A percentile compares a stretch with the other conserved stretches of the same genome.
phyloP scores from a whole-genome alignment of 1,140 invertebrate species.

The Brachionus rotundiformis region DNA sequence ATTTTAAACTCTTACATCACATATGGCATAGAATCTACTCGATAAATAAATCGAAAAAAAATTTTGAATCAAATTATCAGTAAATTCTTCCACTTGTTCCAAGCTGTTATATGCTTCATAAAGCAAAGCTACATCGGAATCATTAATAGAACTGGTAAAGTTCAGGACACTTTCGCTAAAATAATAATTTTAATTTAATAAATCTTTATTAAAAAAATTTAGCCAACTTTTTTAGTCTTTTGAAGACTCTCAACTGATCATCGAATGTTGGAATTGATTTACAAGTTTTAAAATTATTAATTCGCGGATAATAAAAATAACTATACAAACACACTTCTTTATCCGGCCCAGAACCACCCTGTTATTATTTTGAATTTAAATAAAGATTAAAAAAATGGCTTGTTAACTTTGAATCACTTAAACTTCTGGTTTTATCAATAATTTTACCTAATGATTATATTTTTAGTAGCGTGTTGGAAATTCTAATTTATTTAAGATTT shows the following conservation, averaged over 20 bases:
- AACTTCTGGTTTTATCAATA: too few species aligned
- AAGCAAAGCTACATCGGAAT: neutral
- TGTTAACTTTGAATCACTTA: too few species aligned
- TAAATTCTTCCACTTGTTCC: neutral
- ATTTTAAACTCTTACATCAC: conserved; percentile 12
- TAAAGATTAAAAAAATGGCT: too few species aligned
- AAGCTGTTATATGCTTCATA: conserved; percentile 23
- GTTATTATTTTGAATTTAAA: neutral
- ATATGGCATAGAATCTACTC: conserved; percentile 5
- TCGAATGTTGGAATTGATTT: conserved; percentile 38
- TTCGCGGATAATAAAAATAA: conserved; percentile 47
- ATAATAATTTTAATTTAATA: neutral
- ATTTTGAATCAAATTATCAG: neutral
- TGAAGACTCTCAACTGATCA: conserved; percentile 26
- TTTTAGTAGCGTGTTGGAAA: too few species aligned
- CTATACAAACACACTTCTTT: conserved; percentile 21
- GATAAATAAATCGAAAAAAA: conserved; percentile 23
- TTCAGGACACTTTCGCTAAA: neutral
- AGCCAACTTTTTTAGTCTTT: conserved; percentile 5
- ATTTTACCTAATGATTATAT: too few species aligned
- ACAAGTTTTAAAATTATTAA: conserved; percentile 42
- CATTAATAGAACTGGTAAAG: neutral
- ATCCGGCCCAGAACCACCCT: conserved; percentile 9
- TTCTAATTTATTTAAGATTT: too few species aligned
- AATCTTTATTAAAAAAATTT: neutral